Evolutionary conservation across 2,113 vertebrate species (phyloP), one percentile per base, ranked within the genome.

Genomic region (Mastomys natalensis): DNA sequence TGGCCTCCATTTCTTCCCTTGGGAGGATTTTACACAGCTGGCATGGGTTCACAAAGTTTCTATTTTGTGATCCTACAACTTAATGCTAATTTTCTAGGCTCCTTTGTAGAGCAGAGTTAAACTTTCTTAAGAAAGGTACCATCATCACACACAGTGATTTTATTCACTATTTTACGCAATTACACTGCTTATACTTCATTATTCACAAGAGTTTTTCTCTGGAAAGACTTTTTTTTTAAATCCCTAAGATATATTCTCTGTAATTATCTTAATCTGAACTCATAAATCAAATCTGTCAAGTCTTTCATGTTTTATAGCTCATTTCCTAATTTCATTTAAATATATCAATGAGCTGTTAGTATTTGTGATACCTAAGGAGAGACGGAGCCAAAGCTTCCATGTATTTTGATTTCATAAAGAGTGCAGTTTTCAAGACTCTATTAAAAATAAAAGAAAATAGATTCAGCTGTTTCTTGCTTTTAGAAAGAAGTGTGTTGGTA

Each of bases 181-280:
- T 89, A 12, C 34, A 77, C 22, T 53, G 74, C 48, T 48, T 94
- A 24, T 51, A 31, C 29, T 53, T 91, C 3, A 55, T 88, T 94
- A 73, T 72, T 91, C 10, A 58, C 31, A 48, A 74, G 40, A 72
- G 26, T 82, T 62, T 94, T 37, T 51, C 17, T 90, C 91, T 60
- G 68, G n/a, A 87, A 51, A 78, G 89, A 43, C 58, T 78, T 95
- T 96, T 58, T 86, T 96, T 96, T 60, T 48, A 3, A 51, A 95
- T 93, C 22, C 66, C 60, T 90, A 89, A 92, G 12, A 94, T 96
- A 94, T 34, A 55, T 37, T 43, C 48, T 94, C 76, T 76, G 66
- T 87, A 97, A 97, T 96, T 97, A 91, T 92, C 74, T 93, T 97
- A 96, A 95, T 97, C 85, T 84, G 68, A 90, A 89, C 78, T 96